phyloP scores from a whole-genome alignment of 2,797 vertebrate species.

The Sebastes kiyomatsui region DNA sequence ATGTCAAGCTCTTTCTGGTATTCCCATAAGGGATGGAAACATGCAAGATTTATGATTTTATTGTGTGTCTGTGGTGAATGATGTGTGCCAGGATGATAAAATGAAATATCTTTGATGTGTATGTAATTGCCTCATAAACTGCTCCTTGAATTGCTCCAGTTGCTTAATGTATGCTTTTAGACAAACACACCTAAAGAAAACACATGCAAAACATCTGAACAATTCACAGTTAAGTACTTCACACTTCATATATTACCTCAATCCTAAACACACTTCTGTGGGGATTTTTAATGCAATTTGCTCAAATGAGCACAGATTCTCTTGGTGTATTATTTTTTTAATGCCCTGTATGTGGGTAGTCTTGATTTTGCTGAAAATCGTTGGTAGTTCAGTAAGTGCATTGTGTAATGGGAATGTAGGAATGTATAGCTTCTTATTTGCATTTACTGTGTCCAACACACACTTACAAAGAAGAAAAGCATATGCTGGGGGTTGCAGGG shows the following conservation, averaged over 20 bases:
- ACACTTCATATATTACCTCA: background rate
- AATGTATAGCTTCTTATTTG: background rate
- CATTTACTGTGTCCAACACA: background rate
- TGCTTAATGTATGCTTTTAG: slow-evolving; percentile 10
- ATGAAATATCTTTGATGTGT: slow-evolving; percentile 2
- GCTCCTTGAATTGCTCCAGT: slow-evolving; percentile 7
- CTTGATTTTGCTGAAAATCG: background rate
- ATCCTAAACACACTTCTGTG: background rate
- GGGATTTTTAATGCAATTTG: background rate
- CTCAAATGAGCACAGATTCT: background rate
- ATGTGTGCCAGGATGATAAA: background rate
- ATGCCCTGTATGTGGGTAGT: background rate
- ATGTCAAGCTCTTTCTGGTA: slow-evolving; percentile 35
- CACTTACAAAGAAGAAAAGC: background rate
- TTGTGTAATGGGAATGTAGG: background rate
- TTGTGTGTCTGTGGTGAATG: background rate
- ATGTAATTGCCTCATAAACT: slow-evolving; percentile 22
- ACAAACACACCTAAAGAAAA: slow-evolving; percentile 3
- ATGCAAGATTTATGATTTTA: slow-evolving; percentile 42
- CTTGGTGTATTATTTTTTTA: background rate
- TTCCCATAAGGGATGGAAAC: slow-evolving; percentile 5
- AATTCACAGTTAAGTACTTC: slow-evolving; percentile 2
- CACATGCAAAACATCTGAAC: background rate
- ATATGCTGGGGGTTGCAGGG: background rate
- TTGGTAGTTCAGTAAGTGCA: background rate